These are phyloP conservation scores for Cataglyphis hispanica DNA, from an alignment of 1,140 invertebrate genomes.

Conservation along the genomic window DNA sequence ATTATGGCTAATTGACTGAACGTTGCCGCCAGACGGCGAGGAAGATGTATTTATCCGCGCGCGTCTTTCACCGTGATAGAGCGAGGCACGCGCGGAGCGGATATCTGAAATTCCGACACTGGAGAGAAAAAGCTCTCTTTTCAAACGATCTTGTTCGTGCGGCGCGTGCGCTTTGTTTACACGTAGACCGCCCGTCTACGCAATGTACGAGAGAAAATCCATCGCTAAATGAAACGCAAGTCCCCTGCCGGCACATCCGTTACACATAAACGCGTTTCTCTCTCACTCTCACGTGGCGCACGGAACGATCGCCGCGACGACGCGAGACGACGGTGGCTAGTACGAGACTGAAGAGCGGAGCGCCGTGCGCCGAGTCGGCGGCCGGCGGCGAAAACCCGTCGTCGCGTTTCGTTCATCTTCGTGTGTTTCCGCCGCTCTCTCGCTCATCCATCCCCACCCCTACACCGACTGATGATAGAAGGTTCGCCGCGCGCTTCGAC, in stretches of 20 bases:
- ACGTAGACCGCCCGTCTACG: slow-evolving; percentile 54
- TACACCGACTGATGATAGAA: slow-evolving; percentile 44
- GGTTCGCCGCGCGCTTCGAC: slow-evolving; percentile 50
- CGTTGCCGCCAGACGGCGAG: slow-evolving; percentile 65
- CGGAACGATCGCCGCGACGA: slow-evolving; percentile 16
- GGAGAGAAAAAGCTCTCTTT: slow-evolving; percentile 8
- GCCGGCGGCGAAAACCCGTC: slow-evolving; percentile 66
- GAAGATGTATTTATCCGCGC: slow-evolving; percentile 73
- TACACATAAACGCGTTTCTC: not conserved
- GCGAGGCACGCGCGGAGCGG: not conserved
- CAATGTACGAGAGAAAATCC: slow-evolving; percentile 66
- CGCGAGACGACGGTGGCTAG: slow-evolving; percentile 74
- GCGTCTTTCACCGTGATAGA: slow-evolving; percentile 42
- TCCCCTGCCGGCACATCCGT: slow-evolving; percentile 12
- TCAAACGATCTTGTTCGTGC: slow-evolving; percentile 31
- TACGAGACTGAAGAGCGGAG: slow-evolving; percentile 78
- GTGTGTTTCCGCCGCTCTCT: slow-evolving; percentile 55
- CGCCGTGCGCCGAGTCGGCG: slow-evolving; percentile 47
- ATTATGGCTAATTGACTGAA: slow-evolving; percentile 78
- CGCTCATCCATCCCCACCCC: slow-evolving; percentile 66
- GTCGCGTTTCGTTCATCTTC: slow-evolving; percentile 70
- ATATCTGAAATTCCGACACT: not conserved
- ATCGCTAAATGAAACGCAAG: slow-evolving; percentile 63
- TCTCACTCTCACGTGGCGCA: slow-evolving; percentile 40
- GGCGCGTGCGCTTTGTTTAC: slow-evolving; percentile 53